phyloP scores from a whole-genome alignment of 2,888 invertebrate genomes.

The Ennomos quercinarius region DNA sequence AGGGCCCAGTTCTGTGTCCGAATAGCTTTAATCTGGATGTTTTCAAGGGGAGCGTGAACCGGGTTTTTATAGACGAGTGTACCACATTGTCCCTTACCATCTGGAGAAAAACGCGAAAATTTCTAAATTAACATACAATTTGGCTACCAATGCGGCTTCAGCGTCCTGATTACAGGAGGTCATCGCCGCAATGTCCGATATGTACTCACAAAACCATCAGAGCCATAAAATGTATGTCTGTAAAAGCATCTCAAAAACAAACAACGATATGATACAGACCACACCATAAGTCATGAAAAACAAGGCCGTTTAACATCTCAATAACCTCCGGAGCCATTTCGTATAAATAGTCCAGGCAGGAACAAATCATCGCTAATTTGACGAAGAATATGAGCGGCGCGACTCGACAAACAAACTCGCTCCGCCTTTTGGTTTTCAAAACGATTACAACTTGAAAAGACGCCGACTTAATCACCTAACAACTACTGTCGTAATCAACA shows the following conservation, averaged over 20 bases:
- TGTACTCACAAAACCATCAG: no score
- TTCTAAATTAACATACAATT: no score
- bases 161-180: no score
- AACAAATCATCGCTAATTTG: slow-evolving; percentile 69
- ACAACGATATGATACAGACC: slow-evolving; percentile 8
- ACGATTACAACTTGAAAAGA: slow-evolving; percentile 51
- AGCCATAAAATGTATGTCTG: no score
- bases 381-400: slow-evolving; percentile 59
- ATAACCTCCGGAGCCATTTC: slow-evolving; percentile 47
- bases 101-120: no score
- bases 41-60: no score
- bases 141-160: no score
- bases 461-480: slow-evolving; percentile 41
- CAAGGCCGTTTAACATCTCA: slow-evolving; percentile 43
- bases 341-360: slow-evolving; percentile 51
- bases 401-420: slow-evolving; percentile 58
- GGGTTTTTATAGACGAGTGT: no score
- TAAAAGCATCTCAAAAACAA: neutral
- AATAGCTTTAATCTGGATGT: no score
- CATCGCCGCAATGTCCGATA: no score
- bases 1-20: no score
- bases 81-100: no score
- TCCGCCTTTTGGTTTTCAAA: slow-evolving; percentile 44
- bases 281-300: slow-evolving; percentile 47
- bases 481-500: slow-evolving; percentile 4